Percentiles rank a stretch among this genome's conserved stretches.
Evolutionary conservation across 2,797 vertebrate species (phyloP).

Genomic region (Varecia variegata): DNA sequence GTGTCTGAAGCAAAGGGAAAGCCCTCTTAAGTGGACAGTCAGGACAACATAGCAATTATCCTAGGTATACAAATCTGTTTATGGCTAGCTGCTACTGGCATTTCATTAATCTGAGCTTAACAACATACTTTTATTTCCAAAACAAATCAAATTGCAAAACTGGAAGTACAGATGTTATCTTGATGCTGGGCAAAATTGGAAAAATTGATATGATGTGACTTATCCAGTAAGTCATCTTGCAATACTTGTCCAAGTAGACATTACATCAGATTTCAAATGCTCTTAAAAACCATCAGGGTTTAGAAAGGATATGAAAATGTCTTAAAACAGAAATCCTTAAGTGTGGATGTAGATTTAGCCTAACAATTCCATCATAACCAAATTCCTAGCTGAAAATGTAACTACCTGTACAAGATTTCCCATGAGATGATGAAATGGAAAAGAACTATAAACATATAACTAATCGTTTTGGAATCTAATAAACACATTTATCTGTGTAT

Average conservation of each 20-base stretch:
- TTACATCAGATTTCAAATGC: not conserved
- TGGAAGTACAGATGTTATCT: constrained; percentile 43
- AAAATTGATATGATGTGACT: not conserved
- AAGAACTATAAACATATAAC: not conserved
- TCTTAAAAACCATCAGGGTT: constrained; percentile 30
- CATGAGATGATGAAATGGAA: not conserved
- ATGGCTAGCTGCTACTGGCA: not conserved
- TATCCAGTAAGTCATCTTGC: constrained; percentile 25
- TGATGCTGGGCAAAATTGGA: constrained; percentile 21
- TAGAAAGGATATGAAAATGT: constrained; percentile 21
- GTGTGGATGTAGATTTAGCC: not conserved
- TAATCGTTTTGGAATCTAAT: not conserved
- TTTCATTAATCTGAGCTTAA: not conserved
- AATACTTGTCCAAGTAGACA: not conserved
- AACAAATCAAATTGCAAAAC: constrained; percentile 23
- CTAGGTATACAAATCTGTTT: not conserved
- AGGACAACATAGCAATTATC: not conserved
- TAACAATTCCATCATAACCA: not conserved
- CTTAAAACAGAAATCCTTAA: constrained; percentile 50
- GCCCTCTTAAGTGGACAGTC: not conserved
- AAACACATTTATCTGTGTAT: not conserved
- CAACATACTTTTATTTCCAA: constrained; percentile 21
- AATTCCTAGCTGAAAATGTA: constrained; percentile 25
- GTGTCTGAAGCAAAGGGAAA: not conserved
- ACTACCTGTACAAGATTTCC: not conserved